phyloP scores from a whole-genome alignment of 2,797 vertebrate species.

The Apodemus agrarius region DNA sequence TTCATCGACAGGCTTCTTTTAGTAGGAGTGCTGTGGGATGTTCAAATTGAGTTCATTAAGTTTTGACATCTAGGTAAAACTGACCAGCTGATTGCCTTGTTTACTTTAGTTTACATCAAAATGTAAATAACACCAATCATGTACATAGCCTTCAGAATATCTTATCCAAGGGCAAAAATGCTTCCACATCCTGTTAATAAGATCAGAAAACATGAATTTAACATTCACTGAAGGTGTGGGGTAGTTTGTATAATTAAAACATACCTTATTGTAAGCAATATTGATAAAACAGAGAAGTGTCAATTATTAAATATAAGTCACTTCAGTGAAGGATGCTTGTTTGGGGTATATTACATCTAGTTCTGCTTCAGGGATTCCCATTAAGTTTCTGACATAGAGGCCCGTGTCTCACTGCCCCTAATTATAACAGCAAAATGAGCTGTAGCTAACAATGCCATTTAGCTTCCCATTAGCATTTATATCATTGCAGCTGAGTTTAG shows the following conservation, averaged over 20 bases:
- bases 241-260: background rate
- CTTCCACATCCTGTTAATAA: background rate
- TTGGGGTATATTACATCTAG: conserved; percentile 50
- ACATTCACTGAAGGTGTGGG: conserved; percentile 32
- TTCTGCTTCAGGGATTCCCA: conserved; percentile 74
- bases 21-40: background rate
- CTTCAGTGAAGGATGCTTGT: conserved; percentile 45
- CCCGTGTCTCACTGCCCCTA: conserved; percentile 65
- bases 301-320: conserved; percentile 61
- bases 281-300: conserved; percentile 40
- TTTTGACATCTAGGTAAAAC: background rate
- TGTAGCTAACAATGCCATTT: conserved; percentile 66
- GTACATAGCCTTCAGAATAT: background rate
- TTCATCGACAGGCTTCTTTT: background rate
- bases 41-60: background rate
- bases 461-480: conserved; percentile 60
- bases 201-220: conserved; percentile 3
- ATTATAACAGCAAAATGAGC: conserved; percentile 76
- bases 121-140: background rate
- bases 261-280: conserved; percentile 2
- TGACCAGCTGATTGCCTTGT: background rate
- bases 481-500: conserved; percentile 42
- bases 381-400: conserved; percentile 69
- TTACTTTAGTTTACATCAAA: conserved; percentile 24
- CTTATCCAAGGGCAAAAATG: conserved; percentile 19